Conservation (phyloP, 2,888 invertebrate species). For the Plusia festucae region DNA sequence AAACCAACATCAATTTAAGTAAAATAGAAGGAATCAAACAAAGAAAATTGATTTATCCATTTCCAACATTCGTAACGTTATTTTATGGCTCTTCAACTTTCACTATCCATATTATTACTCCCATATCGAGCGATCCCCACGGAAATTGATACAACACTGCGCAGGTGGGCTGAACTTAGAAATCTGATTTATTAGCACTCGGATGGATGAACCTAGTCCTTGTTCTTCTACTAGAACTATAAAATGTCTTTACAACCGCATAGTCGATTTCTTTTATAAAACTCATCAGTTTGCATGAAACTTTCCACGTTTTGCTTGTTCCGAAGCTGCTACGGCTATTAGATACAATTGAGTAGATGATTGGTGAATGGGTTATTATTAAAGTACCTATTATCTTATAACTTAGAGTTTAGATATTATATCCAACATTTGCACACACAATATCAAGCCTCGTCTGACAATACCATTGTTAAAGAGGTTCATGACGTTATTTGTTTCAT, state of each 20-base stretch:
- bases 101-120: neutral
- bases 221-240: neutral
- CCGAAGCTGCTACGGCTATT: neutral
- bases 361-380: no score
- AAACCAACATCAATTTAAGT: neutral
- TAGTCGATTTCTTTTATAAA: neutral
- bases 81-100: neutral
- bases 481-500: neutral
- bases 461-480: neutral
- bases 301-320: neutral
- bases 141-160: slow-evolving; percentile 3
- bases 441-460: neutral
- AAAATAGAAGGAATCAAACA: neutral
- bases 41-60: neutral
- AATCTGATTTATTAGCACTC: slow-evolving; percentile 2
- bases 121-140: neutral
- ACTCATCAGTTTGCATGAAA: neutral
- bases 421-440: neutral
- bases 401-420: neutral
- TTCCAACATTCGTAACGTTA: neutral
- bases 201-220: slow-evolving; percentile 1
- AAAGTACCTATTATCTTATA: no score
- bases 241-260: no score
- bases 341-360: no score
- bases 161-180: slow-evolving; percentile 2